A percentile compares a stretch with the other conserved stretches of the same genome.
phyloP scores from a whole-genome alignment of 2,797 vertebrate genomes.

The Anabacerthia variegaticeps region DNA sequence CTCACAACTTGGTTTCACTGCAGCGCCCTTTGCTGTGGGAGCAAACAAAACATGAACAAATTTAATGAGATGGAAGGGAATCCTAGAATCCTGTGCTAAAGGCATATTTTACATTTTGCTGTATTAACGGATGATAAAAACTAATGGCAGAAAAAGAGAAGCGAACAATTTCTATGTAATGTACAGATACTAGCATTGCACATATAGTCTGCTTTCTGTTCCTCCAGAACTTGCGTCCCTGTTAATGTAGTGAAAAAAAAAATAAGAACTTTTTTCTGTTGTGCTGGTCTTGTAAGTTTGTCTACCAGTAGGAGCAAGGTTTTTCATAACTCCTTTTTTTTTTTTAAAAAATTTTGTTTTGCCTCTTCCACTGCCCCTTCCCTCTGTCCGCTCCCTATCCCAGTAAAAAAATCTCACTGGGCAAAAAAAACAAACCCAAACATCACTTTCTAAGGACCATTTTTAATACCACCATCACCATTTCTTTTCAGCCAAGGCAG shows the following conservation, averaged over 20 bases:
- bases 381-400: not conserved
- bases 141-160: conserved; percentile 89
- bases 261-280: conserved; percentile 87
- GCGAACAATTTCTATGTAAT: conserved; percentile 96
- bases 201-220: conserved; percentile 95
- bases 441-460: conserved; percentile 74
- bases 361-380: not conserved
- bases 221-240: conserved; percentile 90
- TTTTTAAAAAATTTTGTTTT: conserved; percentile 52
- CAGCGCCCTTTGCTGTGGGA: conserved; percentile 82
- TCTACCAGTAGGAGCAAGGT: conserved; percentile 83
- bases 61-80: conserved; percentile 81
- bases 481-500: conserved; percentile 77
- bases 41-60: conserved; percentile 69
- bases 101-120: conserved; percentile 89
- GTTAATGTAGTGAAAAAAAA: conserved; percentile 92
- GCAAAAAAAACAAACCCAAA: conserved; percentile 33
- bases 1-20: conserved; percentile 75
- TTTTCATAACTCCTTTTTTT: conserved; percentile 67
- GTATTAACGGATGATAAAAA: conserved; percentile 93
- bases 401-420: conserved; percentile 66
- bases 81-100: conserved; percentile 88
- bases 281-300: conserved; percentile 90
- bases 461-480: conserved; percentile 78
- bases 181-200: conserved; percentile 99